Conservation (phyloP, 1,140 invertebrate species). For the Bombus sylvicola region DNA sequence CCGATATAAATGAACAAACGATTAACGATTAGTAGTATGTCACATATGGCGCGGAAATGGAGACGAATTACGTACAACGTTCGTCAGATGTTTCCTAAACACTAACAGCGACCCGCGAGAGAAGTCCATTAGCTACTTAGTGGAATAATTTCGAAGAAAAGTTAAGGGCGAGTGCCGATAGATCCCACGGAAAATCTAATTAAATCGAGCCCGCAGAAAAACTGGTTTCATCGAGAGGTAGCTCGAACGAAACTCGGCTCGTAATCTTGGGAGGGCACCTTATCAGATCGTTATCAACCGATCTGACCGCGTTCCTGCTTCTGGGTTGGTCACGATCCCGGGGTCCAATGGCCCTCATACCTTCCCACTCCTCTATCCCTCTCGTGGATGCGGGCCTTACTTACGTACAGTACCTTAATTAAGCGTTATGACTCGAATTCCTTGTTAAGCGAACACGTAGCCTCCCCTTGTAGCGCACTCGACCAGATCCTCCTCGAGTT, state of each 20-base stretch:
- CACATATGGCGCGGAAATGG: too few relatives aligned
- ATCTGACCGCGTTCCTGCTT: conserved; percentile 81
- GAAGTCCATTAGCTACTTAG: too few relatives aligned
- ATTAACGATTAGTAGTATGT: too few relatives aligned
- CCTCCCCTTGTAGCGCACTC: conserved; percentile 60
- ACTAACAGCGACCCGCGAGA: too few relatives aligned
- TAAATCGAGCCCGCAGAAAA: conserved; percentile 40
- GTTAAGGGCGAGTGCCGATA: conserved; percentile 2
- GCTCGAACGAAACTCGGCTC: conserved; percentile 56
- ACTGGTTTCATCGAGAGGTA: conserved; percentile 31
- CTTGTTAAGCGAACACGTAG: conserved; percentile 80
- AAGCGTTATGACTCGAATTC: conserved; percentile 82
- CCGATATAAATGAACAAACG: too few relatives aligned
- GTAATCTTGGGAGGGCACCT: conserved; percentile 80
- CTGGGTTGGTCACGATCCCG: conserved; percentile 80
- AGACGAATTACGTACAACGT: too few relatives aligned
- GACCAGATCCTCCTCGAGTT: conserved; percentile 35
- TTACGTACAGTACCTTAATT: conserved; percentile 80
- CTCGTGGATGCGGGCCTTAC: conserved; percentile 55
- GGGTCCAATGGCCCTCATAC: conserved; percentile 61
- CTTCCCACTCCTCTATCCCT: conserved; percentile 56
- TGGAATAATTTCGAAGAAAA: not conserved
- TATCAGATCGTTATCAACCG: conserved; percentile 82
- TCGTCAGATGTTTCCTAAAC: too few relatives aligned
- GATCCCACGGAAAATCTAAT: conserved; percentile 54